phyloP scores from a whole-genome alignment of 2,797 vertebrate species.

The Erithacus rubecula region DNA sequence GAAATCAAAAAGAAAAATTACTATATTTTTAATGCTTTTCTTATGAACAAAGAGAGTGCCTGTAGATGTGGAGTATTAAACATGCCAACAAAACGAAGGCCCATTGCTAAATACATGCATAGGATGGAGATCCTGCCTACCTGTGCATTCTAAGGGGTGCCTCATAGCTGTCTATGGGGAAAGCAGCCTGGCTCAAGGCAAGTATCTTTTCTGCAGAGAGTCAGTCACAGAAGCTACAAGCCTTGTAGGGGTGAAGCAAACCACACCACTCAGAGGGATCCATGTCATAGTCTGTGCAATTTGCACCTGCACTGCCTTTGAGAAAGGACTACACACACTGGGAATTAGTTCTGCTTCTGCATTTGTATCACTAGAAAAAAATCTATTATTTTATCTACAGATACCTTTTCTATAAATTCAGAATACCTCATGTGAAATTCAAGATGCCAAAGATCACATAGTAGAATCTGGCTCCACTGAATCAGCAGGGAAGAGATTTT shows the following conservation, averaged over 20 bases:
- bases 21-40: neutral
- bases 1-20: neutral
- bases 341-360: neutral
- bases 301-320: neutral
- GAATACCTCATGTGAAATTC: neutral
- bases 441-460: neutral
- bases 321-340: neutral
- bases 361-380: neutral
- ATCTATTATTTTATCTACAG: neutral
- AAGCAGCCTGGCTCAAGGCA: neutral
- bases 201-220: neutral
- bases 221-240: neutral
- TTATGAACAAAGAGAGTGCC: neutral
- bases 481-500: neutral
- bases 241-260: neutral
- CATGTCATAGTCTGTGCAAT: neutral
- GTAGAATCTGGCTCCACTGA: neutral
- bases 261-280: neutral
- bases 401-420: neutral
- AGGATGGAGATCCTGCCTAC: neutral
- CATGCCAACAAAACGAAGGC: neutral
- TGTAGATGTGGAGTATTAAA: neutral
- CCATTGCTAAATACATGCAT: neutral
- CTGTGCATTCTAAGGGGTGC: neutral
- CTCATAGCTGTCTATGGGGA: neutral